These are phyloP conservation scores for Tetramorium bicarinatum DNA, from an alignment of 2,888 invertebrate genomes.

Conservation along the genomic window DNA sequence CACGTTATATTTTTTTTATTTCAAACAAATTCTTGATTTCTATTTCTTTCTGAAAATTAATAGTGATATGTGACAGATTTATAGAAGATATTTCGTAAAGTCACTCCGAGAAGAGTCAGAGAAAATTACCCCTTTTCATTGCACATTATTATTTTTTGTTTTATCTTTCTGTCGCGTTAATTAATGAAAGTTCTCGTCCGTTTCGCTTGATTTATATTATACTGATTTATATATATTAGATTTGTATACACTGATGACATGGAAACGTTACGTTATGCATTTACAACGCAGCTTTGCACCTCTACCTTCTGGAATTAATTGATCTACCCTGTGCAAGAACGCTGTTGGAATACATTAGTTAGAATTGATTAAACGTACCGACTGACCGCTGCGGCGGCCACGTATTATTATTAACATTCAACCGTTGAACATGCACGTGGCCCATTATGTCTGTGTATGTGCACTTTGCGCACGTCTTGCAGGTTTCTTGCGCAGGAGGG, in stretches of 20 bases:
- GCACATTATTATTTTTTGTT: background rate
- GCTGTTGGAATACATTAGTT: conserved; percentile 33
- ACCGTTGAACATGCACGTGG: conserved; percentile 78
- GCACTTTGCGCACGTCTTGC: conserved; percentile 89
- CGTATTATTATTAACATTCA: conserved; percentile 78
- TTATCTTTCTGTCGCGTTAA: background rate
- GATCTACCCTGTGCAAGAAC: conserved; percentile 13
- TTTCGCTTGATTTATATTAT: background rate
- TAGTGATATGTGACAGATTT: background rate
- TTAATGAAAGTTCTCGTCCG: background rate
- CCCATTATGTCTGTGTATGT: conserved; percentile 80
- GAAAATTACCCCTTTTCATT: background rate
- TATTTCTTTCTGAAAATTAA: background rate
- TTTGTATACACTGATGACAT: background rate
- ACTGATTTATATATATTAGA: background rate
- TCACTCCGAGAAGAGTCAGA: background rate
- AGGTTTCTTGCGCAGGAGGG: conserved; percentile 87
- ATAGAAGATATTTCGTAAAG: background rate
- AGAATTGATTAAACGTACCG: conserved; percentile 73
- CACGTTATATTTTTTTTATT: background rate
- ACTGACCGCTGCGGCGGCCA: conserved; percentile 79
- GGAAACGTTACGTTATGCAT: background rate
- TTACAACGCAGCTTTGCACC: background rate
- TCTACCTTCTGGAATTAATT: conserved; percentile 4
- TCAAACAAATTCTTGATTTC: background rate